Evolutionary conservation across 2,113 vertebrate species (phyloP).

Genomic region (Myotis yumanensis): DNA sequence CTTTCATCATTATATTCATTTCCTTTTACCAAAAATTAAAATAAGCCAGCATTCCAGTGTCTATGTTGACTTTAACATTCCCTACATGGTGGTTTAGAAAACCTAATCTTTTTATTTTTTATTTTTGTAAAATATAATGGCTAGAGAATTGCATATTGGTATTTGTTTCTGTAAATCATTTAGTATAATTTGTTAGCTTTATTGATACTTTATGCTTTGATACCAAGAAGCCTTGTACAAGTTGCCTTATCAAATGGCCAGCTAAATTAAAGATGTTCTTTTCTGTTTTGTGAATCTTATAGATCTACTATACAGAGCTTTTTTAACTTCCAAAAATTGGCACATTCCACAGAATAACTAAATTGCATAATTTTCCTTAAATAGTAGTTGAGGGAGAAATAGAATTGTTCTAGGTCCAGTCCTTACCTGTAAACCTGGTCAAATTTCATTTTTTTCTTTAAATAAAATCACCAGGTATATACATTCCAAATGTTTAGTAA

Average conservation of each 20-base stretch:
- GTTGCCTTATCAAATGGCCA: conserved; percentile 50
- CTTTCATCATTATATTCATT: conserved; percentile 33
- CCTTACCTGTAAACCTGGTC: not conserved
- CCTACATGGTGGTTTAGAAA: conserved; percentile 36
- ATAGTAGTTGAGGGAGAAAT: not conserved
- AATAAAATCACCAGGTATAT: conserved; percentile 31
- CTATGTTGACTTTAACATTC: conserved; percentile 33
- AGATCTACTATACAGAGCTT: not conserved
- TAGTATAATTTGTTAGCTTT: conserved; percentile 29
- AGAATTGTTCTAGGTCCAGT: not conserved
- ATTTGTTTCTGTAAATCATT: conserved; percentile 42
- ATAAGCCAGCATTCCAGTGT: conserved; percentile 40
- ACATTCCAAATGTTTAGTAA: not conserved
- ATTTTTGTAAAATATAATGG: conserved; percentile 40
- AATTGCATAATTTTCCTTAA: not conserved
- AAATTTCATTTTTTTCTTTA: conserved; percentile 9
- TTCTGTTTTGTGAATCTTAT: conserved; percentile 33
- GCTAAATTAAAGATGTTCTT: conserved; percentile 34
- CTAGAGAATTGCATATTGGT: conserved; percentile 51
- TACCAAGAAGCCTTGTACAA: conserved; percentile 43
- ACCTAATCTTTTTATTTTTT: not conserved
- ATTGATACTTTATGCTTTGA: conserved; percentile 36
- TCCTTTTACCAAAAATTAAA: conserved; percentile 45
- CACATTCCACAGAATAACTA: conserved; percentile 48
- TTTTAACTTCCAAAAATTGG: conserved; percentile 32